A percentile compares a stretch with the other conserved stretches of the same genome.
These are phyloP conservation scores for Orthosia cruda DNA, from an alignment of 2,888 invertebrate species.

Conservation along the genomic window DNA sequence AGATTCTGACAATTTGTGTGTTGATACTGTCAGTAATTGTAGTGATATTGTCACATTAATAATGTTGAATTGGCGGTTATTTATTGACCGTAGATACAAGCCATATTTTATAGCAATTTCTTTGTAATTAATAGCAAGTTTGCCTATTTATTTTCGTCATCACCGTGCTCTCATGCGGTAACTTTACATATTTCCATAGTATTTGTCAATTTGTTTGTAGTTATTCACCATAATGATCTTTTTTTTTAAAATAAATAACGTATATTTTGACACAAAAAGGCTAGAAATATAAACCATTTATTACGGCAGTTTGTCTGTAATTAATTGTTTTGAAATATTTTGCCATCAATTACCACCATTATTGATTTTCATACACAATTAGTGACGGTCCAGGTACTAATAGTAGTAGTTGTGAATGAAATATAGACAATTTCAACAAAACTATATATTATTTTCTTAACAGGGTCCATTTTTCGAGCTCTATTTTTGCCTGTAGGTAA, in stretches of 20 bases:
- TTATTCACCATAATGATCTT: not conserved
- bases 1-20: slow-evolving; percentile 45
- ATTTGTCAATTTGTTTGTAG: slow-evolving; percentile 4
- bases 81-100: slow-evolving; percentile 14
- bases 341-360: not conserved
- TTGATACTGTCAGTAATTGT: slow-evolving; percentile 39
- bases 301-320: slow-evolving; percentile 18
- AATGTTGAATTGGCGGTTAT: slow-evolving; percentile 27
- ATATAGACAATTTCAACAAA: not conserved
- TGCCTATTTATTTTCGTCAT: not conserved
- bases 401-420: slow-evolving; percentile 6
- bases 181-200: not conserved
- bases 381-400: not conserved
- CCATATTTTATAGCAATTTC: slow-evolving; percentile 18
- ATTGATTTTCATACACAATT: slow-evolving; percentile 12
- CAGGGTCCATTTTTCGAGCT: not conserved
- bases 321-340: slow-evolving; percentile 10
- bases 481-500: not conserved
- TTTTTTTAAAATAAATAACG: slow-evolving; percentile 1
- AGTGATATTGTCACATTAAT: slow-evolving; percentile 40
- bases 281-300: not conserved
- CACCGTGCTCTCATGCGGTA: not conserved
- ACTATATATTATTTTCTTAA: not conserved
- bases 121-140: slow-evolving; percentile 22
- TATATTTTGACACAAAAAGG: not conserved